Conservation (phyloP, 2,888 invertebrate genomes). For the Lasioglossum marginatum region DNA sequence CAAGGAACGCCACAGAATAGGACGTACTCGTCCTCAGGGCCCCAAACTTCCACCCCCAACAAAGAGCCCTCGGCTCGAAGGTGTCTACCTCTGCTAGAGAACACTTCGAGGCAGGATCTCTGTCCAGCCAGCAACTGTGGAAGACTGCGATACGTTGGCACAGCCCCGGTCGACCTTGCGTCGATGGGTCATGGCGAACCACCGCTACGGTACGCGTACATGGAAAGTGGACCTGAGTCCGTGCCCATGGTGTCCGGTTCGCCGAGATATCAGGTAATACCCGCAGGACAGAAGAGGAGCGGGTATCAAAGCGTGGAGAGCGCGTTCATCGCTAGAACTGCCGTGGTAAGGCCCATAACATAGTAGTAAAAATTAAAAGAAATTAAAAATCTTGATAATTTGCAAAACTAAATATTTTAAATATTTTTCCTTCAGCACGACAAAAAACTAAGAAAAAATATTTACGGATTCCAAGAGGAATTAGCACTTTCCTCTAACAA, state of each 20-base stretch:
- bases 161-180: constrained; percentile 73
- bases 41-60: constrained; percentile 82
- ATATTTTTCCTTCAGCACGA: background rate
- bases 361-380: too few species aligned
- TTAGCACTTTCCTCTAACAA: background rate
- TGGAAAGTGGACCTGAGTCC: constrained; percentile 77
- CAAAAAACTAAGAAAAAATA: background rate
- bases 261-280: constrained; percentile 79
- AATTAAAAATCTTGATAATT: too few species aligned
- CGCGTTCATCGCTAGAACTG: constrained; percentile 83
- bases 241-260: constrained; percentile 80
- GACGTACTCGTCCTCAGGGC: constrained; percentile 73
- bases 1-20: constrained; percentile 75
- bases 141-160: constrained; percentile 77
- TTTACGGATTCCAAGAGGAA: background rate
- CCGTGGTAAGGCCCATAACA: constrained; percentile 77
- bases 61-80: constrained; percentile 82
- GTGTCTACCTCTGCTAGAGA: constrained; percentile 80
- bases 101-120: constrained; percentile 72
- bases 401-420: background rate
- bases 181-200: constrained; percentile 72
- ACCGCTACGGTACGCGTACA: constrained; percentile 77
- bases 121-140: constrained; percentile 79
- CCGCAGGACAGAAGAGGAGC: constrained; percentile 71
- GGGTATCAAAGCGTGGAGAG: constrained; percentile 81